phyloP scores from a whole-genome alignment of 2,797 vertebrate species.

The Gymnoscopelus braueri region DNA sequence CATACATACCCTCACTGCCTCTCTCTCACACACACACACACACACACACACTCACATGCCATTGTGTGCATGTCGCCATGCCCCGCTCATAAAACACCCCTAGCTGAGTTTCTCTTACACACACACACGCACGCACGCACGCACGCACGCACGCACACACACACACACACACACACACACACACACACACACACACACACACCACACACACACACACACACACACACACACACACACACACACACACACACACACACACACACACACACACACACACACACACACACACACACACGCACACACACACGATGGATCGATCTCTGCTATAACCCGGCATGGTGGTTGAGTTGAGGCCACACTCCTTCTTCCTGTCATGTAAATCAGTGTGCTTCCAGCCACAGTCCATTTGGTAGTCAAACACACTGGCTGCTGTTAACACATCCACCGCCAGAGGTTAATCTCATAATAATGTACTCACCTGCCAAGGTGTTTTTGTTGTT shows the following conservation, averaged over 20 bases:
- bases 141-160: background rate
- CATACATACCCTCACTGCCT: conserved; percentile 26
- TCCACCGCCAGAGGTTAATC: too few species aligned
- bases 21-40: conserved; percentile 38
- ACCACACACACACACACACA: conserved; percentile 15
- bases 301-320: conserved; percentile 7
- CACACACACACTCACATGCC: conserved; percentile 36
- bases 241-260: background rate
- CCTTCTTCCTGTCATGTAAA: conserved; percentile 79
- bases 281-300: too few species aligned
- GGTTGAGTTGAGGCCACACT: too few species aligned
- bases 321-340: too few species aligned
- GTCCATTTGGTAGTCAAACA: conserved; percentile 77
- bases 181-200: conserved; percentile 13
- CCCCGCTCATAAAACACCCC: conserved; percentile 49
- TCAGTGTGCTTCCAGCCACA: conserved; percentile 52
- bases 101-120: conserved; percentile 25
- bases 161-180: background rate
- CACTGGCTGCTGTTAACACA: conserved; percentile 57
- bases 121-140: background rate
- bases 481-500: too few species aligned
- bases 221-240: conserved; percentile 19
- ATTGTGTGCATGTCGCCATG: conserved; percentile 58
- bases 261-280: background rate
- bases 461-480: too few species aligned